Base-by-base conservation (phyloP, 2,113 vertebrate genomes). In the Sitta europaea region DNA sequence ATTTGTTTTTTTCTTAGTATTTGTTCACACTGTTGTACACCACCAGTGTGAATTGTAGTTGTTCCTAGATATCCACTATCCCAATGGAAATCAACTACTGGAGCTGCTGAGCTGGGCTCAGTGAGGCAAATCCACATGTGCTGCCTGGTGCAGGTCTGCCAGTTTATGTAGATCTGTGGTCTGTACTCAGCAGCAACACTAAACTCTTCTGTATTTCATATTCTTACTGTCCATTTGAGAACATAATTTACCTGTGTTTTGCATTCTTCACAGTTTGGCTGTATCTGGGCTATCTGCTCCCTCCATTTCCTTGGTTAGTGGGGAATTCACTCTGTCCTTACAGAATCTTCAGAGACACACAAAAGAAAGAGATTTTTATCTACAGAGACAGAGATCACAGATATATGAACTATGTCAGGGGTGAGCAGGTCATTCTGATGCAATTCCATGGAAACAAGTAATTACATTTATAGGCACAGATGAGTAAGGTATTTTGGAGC, bases 401-500 rank as follows among this genome's bases (percentile, higher is more conserved):
- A 71, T 86, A 73, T 4, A 57, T 88, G 48, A 90, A 59, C 92
- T 80, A 35, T 77, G 63, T 1, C 20, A 73, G 72, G 36, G 78
- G 67, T 92, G 88, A 95, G 65, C 85, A 88, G 82, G 88, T 96
- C 92, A 74, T 90, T 79, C 85, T 90, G 90, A 83, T 86, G 90
- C 53, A 95, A 25, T 88, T 86, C 63, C 48, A 59, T 77, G 85
- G 92, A 95, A 95, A 96, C 75, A 84, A 8, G 5, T 20, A 88
- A 78, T 96, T 88, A 73, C 72, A 65, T 90, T 96, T 94, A 55
- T 83, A 88, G 68, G 84, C 81, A 66, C 11, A 4, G 82, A 6
- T 90, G 63, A 95, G 71, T 76, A 83, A 95, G 94, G 93, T 96
- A 88, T 90, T 95, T 93, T 62, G 82, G 89, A 94, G 33, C 61